Base-by-base conservation (phyloP, 2,797 vertebrate species). In the Ctenochaetus hawaiiensis region DNA sequence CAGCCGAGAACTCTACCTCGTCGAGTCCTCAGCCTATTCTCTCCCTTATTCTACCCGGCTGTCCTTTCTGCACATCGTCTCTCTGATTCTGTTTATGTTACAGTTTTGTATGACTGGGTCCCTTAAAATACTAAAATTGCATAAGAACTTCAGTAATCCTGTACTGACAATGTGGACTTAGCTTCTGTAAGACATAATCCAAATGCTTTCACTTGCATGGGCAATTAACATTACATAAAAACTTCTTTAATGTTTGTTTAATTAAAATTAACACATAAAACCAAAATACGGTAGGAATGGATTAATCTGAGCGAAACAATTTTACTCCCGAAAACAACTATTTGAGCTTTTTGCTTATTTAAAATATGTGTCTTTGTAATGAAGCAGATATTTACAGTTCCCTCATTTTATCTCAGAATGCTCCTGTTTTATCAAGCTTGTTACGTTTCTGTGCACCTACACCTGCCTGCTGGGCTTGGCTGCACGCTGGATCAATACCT, bases 401-500 rank as follows among this genome's bases (percentile, higher is more conserved):
- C 6, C 4, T n/a, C n/a, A 5, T 34, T 48, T 78, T 67, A 69
- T 39, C 30, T 23, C 39, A 26, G 22, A 73, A 59, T 66, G 37
- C 53, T 16, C 8, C 8, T 43, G 30, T 53, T 57, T 58, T 70
- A 37, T 62, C 20, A 30, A 51, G 71, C 80, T 66, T 54, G 16
- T 78, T 85, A 66, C 51, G 44, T 69, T 64, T 72, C 67, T 26
- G 56, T 49, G 64, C 72, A 66, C 53, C 68, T 71, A 45, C 60
- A 83, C 69, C 77, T 86, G 75, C 75, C 72, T 73, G 75, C 82
- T 76, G 70, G 67, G 74, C 72, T 85, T 7, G 7, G 57, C 80
- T 81, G 49, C 53, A 67, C 1, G 0, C 11, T 48, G 76, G 81
- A 92, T 94, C 89, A 81, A 93, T 89, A 92, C 57, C 60, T 77